Evolutionary conservation across 2,113 vertebrate species (phyloP).

Genomic region (Neotragus moschatus): DNA sequence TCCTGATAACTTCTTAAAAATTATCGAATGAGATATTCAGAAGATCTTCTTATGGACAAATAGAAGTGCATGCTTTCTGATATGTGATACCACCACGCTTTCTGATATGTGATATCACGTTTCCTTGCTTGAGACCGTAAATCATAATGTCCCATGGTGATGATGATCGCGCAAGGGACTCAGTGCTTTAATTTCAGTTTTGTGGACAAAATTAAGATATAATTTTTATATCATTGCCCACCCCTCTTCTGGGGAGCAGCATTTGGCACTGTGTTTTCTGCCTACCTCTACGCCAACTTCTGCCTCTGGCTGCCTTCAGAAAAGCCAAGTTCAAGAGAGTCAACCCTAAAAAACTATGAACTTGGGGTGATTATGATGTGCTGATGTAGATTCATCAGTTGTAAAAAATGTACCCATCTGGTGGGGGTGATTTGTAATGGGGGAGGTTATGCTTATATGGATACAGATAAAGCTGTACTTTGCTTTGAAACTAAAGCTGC

Average conservation of each 20-base stretch:
- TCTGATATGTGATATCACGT: background rate
- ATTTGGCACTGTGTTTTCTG: background rate
- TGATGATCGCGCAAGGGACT: background rate
- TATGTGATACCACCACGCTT: background rate
- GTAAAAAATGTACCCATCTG: background rate
- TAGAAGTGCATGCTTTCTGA: background rate
- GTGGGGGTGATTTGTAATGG: background rate
- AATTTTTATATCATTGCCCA: background rate
- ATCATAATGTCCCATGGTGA: background rate
- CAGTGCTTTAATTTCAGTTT: background rate
- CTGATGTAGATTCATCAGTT: background rate
- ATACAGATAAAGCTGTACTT: background rate
- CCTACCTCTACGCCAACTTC: background rate
- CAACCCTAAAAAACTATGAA: background rate
- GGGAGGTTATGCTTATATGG: background rate
- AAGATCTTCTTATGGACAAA: constrained; percentile 38
- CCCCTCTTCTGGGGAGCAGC: background rate
- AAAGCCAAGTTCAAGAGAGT: background rate
- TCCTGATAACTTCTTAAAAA: constrained; percentile 64
- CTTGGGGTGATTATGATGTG: background rate
- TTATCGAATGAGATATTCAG: constrained; percentile 66
- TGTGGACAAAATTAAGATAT: background rate
- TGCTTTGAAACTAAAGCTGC: background rate
- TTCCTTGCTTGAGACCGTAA: background rate
- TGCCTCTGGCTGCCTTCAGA: background rate